These are phyloP conservation scores for Bugulina stolonifera DNA, from an alignment of 2,888 invertebrate genomes.

Conservation along the genomic window DNA sequence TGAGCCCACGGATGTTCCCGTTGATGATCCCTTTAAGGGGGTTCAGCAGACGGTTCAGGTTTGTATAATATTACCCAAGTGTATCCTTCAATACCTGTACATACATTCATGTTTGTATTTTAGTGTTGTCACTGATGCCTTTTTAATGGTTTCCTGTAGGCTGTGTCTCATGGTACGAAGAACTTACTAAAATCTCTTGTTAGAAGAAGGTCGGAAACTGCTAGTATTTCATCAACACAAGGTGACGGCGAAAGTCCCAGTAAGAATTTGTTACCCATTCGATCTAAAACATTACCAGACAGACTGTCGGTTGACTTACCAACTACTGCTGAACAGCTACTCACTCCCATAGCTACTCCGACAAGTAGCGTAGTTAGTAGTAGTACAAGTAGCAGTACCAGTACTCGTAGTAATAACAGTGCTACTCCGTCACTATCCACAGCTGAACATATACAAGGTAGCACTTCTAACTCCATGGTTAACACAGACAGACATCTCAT, in stretches of 20 bases:
- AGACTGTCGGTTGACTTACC: neutral
- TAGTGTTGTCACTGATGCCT: neutral
- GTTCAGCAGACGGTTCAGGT: neutral
- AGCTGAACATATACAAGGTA: too few relatives aligned
- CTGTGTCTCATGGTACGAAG: constrained; percentile 8
- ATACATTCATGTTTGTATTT: neutral
- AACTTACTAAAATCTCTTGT: neutral
- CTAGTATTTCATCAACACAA: neutral
- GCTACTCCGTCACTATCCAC: neutral
- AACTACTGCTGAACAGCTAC: neutral
- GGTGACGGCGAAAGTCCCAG: neutral
- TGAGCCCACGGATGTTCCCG: constrained; percentile 7
- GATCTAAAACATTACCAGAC: neutral
- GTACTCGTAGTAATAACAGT: neutral
- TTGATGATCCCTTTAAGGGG: constrained; percentile 6
- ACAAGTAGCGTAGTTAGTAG: neutral
- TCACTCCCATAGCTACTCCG: too few relatives aligned
- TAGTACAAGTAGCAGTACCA: neutral
- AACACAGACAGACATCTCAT: too few relatives aligned
- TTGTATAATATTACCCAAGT: neutral
- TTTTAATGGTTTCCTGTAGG: neutral
- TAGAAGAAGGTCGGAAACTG: constrained; percentile 9
- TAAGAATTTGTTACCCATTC: neutral
- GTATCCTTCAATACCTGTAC: too few relatives aligned
- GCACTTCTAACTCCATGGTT: too few relatives aligned